These are phyloP conservation scores for Dasypogon diadema DNA, from an alignment of 2,888 invertebrate genomes.

Conservation along the genomic window DNA sequence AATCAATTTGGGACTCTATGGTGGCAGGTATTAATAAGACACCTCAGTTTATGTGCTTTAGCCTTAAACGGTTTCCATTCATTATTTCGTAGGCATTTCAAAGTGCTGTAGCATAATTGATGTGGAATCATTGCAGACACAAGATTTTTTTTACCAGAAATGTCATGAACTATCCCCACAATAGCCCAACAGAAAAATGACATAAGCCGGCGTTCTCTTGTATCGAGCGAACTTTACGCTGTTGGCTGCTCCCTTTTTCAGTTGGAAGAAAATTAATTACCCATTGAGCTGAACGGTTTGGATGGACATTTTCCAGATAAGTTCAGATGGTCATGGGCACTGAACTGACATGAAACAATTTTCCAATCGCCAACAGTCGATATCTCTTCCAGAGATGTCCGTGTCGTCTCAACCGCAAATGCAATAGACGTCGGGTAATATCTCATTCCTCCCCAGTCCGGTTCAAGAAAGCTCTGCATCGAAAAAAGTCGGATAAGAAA, in stretches of 20 bases:
- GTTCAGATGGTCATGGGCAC: constrained; percentile 37
- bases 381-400: constrained; percentile 23
- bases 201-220: neutral
- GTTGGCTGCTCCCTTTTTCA: neutral
- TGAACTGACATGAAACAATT: constrained; percentile 45
- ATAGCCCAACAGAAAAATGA: neutral
- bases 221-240: neutral
- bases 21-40: constrained; percentile 22
- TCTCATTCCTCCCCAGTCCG: constrained; percentile 31
- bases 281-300: constrained; percentile 26
- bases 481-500: constrained; percentile 10
- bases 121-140: too few species aligned
- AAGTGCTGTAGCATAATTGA: neutral
- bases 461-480: constrained; percentile 7
- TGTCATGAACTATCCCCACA: too few species aligned
- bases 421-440: constrained; percentile 49
- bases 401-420: constrained; percentile 42
- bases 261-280: constrained; percentile 37
- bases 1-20: constrained; percentile 21
- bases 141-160: too few species aligned
- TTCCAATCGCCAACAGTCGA: constrained; percentile 42
- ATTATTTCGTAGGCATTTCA: neutral
- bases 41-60: too few species aligned
- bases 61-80: too few species aligned
- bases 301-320: constrained; percentile 46